These are phyloP conservation scores for Indri indri DNA, from an alignment of 2,113 vertebrate genomes.

Conservation along the genomic window DNA sequence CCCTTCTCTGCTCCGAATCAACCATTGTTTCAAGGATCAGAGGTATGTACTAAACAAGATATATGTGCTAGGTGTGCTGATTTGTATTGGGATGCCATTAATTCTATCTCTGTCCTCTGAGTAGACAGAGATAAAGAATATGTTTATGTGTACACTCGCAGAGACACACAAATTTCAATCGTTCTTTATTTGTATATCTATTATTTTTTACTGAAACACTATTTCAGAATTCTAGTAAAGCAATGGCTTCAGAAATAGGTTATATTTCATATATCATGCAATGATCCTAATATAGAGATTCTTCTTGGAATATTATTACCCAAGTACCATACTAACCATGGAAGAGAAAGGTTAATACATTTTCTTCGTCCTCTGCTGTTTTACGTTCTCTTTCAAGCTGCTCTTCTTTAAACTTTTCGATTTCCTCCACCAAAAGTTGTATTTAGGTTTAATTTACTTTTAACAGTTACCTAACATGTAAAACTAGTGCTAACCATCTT, in stretches of 20 bases:
- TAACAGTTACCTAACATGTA: not conserved
- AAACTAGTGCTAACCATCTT: not conserved
- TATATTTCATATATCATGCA: not conserved
- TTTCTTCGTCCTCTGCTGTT: not conserved
- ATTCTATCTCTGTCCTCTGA: not conserved
- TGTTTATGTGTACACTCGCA: not conserved
- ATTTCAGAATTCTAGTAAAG: not conserved
- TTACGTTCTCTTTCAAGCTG: not conserved
- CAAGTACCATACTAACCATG: not conserved
- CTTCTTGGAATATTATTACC: not conserved
- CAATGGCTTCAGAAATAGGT: not conserved
- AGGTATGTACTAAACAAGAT: not conserved
- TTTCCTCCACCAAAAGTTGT: not conserved
- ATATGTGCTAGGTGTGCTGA: not conserved
- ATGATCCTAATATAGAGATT: not conserved
- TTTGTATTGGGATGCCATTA: not conserved
- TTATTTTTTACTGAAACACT: not conserved
- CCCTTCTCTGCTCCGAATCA: not conserved
- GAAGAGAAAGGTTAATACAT: not conserved
- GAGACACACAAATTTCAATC: not conserved
- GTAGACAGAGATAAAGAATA: not conserved
- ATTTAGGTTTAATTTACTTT: not conserved
- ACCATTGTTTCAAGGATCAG: not conserved
- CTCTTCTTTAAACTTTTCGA: not conserved
- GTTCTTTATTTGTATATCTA: not conserved